Base-by-base conservation (phyloP, 2,888 invertebrate genomes). In the Tachina lurida region DNA sequence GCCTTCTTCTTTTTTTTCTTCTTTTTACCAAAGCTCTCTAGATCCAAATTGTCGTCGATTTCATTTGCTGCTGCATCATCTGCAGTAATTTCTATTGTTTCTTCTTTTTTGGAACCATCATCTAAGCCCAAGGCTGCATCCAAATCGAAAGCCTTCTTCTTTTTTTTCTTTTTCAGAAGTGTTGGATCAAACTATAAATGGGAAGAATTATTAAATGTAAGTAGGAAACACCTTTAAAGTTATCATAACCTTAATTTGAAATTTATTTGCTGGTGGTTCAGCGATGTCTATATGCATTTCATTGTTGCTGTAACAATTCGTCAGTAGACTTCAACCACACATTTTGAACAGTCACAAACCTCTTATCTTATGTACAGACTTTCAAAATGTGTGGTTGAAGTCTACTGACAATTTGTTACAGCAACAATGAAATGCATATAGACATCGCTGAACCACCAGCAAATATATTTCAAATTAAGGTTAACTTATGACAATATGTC, bases 1-100 rank as follows among this genome's bases (percentile, higher is more conserved):
- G 96, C 96, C 95, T 97, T 97, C 95, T 97, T 97, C 95, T 97
- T 97, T 94, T 97, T 98, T 93, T 97, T 97, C 92, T 97, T 97
- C 93, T 97, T 98, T 92, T 97, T 97, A 19, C 97, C 97, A 90
- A 97, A 97, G 89, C 94, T 95, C 90, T 97, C 97, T 91, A 98
- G 94, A 93, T 97, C 97, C 89, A 96, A 94, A 91, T 96, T 95
- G 89, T 96, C 95, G 89, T 96, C 96, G 86, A 95, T 94, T 88
- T 95, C 95, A 88, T 94, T 92, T 22, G 88, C 87, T 45, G 88
- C 88, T 17, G 88, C 86, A 84, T 92, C 92, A 1, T 91, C 92
- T 1, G 91, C 92, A 10, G 90, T 90, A 52, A 93, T 94, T 92
- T 95, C 95, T n/a, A 89, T 91, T 8, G 91, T 89, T 90, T 95